A percentile compares a stretch with the other conserved stretches of the same genome.
phyloP scores from a whole-genome alignment of 1,140 invertebrate species.

The Callitettix versicolor region DNA sequence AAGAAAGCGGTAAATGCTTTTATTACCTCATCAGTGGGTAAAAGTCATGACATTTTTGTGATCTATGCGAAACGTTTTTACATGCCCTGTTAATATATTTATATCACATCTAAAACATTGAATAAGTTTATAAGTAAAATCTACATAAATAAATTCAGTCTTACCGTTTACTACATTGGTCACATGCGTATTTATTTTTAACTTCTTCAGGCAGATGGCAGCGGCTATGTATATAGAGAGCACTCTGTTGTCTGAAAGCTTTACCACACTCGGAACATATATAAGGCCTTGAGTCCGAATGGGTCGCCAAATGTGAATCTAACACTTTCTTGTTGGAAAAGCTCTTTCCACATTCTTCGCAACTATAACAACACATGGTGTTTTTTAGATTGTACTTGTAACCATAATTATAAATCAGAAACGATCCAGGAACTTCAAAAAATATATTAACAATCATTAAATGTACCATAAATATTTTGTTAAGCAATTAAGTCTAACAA shows the following conservation, averaged over 20 bases:
- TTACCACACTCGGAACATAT: conserved; percentile 30
- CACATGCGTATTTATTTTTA: conserved; percentile 34
- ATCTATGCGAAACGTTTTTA: too few relatives aligned
- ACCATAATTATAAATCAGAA: background rate
- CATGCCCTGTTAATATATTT: too few relatives aligned
- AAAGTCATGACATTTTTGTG: too few relatives aligned
- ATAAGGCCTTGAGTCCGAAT: conserved; percentile 28
- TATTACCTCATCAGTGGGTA: too few relatives aligned
- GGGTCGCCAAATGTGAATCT: conserved; percentile 25
- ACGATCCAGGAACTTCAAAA: background rate
- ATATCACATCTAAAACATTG: too few relatives aligned
- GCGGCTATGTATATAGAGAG: conserved; percentile 27
- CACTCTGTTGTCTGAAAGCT: conserved; percentile 28
- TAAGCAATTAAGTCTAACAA: too few relatives aligned
- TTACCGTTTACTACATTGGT: conserved; percentile 32
- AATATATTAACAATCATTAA: background rate
- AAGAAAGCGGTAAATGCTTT: too few relatives aligned
- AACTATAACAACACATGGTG: conserved; percentile 25
- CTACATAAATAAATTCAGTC: too few relatives aligned
- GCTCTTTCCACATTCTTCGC: conserved; percentile 28
- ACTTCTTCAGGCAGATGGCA: conserved; percentile 27
- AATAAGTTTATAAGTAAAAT: too few relatives aligned
- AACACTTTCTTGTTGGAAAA: conserved; percentile 29
- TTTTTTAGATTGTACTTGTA: background rate
- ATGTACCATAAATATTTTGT: too few relatives aligned